Evolutionary conservation across 1,140 invertebrate species (phyloP), one percentile per base, ranked within the genome.

Genomic region (Euura saliciscinereae): DNA sequence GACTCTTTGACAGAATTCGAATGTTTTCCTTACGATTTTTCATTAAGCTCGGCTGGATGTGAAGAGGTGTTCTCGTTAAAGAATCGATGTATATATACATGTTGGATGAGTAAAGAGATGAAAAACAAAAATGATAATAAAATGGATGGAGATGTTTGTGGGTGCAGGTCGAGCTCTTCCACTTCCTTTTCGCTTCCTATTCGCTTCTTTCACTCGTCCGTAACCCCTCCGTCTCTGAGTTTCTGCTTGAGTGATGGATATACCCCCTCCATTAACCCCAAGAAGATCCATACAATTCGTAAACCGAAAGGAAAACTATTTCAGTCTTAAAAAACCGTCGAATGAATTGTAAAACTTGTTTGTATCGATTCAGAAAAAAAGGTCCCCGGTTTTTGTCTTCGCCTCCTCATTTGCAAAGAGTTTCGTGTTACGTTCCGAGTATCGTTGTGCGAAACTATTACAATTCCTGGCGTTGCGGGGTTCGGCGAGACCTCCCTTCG

Each of bases 41-140:
- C 11, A 45, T 65, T 6, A n/a, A 42, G 45, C 28, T 44, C n/a
- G 44, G 65, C 65, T 45, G 65, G 10, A 28, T 28, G 28, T 28
- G 28, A 28, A 28, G 28, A n/a, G 3, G 64, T 66, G 45, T 1
- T 59, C 51, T 67, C 70, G 75, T 77, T 74, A 45, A 71, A 72
- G 79, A 79, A 80, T 79, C 76, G 68, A 80, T 80, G 77, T 70
- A 28, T 28, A 28, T 28, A 28, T 28, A 28, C 28, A 28, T 74
- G 70, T 43, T 46, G 28, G 72, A 43, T 28, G 28, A 28, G 43
- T 74, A 10, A 64, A 64, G 13, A 64, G 59, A 64, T 10, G 59
- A 13, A 64, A 64, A 64, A 64, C 75, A 79, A 83, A 83, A 83
- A 80, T 81, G 80, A 83, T 81, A 80, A 81, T 78, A 72, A 77